Evolutionary conservation across 2,888 invertebrate species (phyloP), one percentile per base, ranked within the genome.

Genomic region (Euspilapteryx auroguttella): DNA sequence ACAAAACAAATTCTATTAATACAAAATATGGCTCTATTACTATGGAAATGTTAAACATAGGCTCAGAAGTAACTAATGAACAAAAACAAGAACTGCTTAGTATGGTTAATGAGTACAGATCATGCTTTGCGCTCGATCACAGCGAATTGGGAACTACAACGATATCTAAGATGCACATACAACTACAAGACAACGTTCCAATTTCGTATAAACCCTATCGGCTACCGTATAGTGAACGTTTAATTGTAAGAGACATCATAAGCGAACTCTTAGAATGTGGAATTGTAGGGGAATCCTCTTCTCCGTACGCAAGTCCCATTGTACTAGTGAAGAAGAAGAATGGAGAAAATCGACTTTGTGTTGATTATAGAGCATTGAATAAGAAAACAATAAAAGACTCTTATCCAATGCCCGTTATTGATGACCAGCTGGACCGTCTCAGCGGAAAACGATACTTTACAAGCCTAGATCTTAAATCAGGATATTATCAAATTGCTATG

Each of bases 401-500:
- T n/a, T 47, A 35, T 29, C 42, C 46, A 4, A 25, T 45, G 14
- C 45, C 42, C 1, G 12, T 44, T 9, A 42, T 48, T 4, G 45
- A 49, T 12, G 49, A 51, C 24, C 45, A 43, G 12, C 24, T 52
- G 2, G 47, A 51, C 24, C 24, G 35, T 9, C 32, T 46, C 4
- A 33, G 37, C 15, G 35, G 36, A 2, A 39, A 41, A 2, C 41
- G 27, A 12, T 37, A 39, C 22, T 47, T 44, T 28, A 42, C 37
- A 6, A 38, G 37, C 4, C 32, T 45, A 9, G 40, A 40, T 25
- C 20, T 47, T 2, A 35, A 32, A 20, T 42, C 44, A 25, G 42
- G 44, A 1, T 46, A 45, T 34, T 49, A 47, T 21, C 47, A 49
- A 29, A 42, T 50, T 1, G 28, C 32, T 4, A 29, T 49, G 3